Evolutionary conservation across 2,888 invertebrate species (phyloP).

Genomic region (Lepidochitona cinerea): DNA sequence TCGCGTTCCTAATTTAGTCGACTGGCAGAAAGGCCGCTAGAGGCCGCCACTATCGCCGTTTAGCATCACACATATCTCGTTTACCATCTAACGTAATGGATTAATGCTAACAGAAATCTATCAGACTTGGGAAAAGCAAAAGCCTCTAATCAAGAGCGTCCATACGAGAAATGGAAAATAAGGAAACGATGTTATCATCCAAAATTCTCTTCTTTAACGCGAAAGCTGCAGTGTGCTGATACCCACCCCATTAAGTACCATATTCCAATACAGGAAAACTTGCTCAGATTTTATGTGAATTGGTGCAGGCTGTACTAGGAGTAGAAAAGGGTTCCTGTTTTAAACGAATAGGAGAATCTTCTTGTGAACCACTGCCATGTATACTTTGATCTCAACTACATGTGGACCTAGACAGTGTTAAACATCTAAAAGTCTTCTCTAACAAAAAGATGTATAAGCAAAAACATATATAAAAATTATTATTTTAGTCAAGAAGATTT

Average conservation of each 20-base stretch:
- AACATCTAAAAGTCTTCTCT: too few species aligned
- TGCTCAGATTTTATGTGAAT: too few species aligned
- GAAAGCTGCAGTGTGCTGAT: not conserved
- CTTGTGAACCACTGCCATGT: too few species aligned
- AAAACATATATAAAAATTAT: too few species aligned
- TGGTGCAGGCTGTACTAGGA: too few species aligned
- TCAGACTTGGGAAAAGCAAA: not conserved
- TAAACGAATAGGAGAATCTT: too few species aligned
- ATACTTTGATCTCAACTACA: too few species aligned
- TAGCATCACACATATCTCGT: not conserved
- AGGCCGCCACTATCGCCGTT: not conserved
- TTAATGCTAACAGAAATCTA: conserved; percentile 8
- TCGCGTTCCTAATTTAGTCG: not conserved
- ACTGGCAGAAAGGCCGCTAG: not conserved
- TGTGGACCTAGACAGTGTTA: too few species aligned
- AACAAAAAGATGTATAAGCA: too few species aligned
- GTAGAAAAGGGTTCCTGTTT: too few species aligned
- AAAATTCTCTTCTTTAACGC: not conserved
- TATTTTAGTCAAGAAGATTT: too few species aligned
- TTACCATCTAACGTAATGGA: conserved; percentile 1
- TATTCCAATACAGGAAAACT: too few species aligned
- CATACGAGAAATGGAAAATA: conserved; percentile 5
- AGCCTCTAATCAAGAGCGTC: not conserved
- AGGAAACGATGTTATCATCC: not conserved
- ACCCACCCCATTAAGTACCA: not conserved